Percentiles rank a stretch among this genome's conserved stretches.
Evolutionary conservation across 2,113 vertebrate species (phyloP).

Genomic region (Romanogobio albipinnatus): DNA sequence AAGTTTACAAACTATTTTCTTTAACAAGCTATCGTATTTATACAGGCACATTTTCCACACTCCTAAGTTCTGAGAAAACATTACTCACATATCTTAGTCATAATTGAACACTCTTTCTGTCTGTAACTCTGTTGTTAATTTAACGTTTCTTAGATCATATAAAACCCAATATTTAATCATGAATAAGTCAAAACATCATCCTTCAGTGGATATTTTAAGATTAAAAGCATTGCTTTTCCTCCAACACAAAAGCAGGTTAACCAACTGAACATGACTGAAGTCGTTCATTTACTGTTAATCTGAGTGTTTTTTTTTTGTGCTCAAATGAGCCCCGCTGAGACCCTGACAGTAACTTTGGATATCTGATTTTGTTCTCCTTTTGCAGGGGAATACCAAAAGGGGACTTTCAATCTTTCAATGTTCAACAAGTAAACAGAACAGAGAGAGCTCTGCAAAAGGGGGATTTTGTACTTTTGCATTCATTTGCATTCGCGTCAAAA

Average conservation of each 20-base stretch:
- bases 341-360: slow-evolving; percentile 51
- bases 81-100: not conserved
- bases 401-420: slow-evolving; percentile 52
- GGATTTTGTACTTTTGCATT: slow-evolving; percentile 60
- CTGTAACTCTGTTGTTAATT: not conserved
- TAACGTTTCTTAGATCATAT: slow-evolving; percentile 9
- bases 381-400: slow-evolving; percentile 58
- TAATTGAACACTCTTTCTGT: not conserved
- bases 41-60: slow-evolving; percentile 28
- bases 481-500: slow-evolving; percentile 62
- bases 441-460: slow-evolving; percentile 47
- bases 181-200: not conserved
- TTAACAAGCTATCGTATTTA: slow-evolving; percentile 43
- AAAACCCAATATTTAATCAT: not conserved
- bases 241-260: not conserved
- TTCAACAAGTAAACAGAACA: slow-evolving; percentile 46
- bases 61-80: slow-evolving; percentile 32
- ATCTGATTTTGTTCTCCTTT: slow-evolving; percentile 60
- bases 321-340: slow-evolving; percentile 27
- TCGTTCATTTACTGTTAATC: slow-evolving; percentile 31
- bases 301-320: slow-evolving; percentile 12
- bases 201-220: not conserved
- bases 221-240: not conserved
- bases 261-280: slow-evolving; percentile 26
- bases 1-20: slow-evolving; percentile 38